Evolutionary conservation across 2,113 vertebrate genomes (phyloP).

Genomic region (Neodon shergylaensis): DNA sequence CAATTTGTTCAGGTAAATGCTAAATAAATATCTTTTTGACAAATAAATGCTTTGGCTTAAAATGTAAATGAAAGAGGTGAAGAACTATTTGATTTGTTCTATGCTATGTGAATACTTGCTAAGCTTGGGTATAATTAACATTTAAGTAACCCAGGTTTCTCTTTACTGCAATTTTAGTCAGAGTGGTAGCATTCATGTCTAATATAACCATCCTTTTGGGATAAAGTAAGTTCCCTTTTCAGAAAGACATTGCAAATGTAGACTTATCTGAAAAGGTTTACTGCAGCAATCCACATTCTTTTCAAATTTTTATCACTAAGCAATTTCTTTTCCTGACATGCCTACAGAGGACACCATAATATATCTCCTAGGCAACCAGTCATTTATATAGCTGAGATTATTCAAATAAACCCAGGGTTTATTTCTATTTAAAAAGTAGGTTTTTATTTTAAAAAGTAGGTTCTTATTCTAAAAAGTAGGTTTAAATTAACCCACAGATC

Average conservation of each 20-base stretch:
- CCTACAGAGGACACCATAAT: conserved; percentile 45
- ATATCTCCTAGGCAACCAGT: conserved; percentile 65
- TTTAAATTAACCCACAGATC: conserved; percentile 48
- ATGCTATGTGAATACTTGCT: neutral
- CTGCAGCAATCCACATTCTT: conserved; percentile 32
- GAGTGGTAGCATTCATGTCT: neutral
- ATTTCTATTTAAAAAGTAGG: neutral
- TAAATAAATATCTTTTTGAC: neutral
- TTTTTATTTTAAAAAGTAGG: conserved; percentile 47
- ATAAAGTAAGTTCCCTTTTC: conserved; percentile 38
- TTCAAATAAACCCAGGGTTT: conserved; percentile 67
- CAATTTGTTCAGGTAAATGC: neutral
- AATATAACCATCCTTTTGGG: neutral
- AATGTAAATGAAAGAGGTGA: neutral
- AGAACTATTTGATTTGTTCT: neutral
- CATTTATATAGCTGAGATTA: conserved; percentile 57
- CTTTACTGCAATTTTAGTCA: conserved; percentile 43
- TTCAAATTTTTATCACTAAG: conserved; percentile 59
- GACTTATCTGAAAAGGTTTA: conserved; percentile 64
- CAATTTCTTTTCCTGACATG: conserved; percentile 63
- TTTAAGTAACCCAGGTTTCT: conserved; percentile 60
- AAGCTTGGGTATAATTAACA: conserved; percentile 47
- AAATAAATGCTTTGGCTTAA: neutral
- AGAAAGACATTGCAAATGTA: conserved; percentile 59
- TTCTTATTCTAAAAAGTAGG: conserved; percentile 44